phyloP scores from a whole-genome alignment of 2,888 invertebrate genomes.

The Agrotis exclamationis region DNA sequence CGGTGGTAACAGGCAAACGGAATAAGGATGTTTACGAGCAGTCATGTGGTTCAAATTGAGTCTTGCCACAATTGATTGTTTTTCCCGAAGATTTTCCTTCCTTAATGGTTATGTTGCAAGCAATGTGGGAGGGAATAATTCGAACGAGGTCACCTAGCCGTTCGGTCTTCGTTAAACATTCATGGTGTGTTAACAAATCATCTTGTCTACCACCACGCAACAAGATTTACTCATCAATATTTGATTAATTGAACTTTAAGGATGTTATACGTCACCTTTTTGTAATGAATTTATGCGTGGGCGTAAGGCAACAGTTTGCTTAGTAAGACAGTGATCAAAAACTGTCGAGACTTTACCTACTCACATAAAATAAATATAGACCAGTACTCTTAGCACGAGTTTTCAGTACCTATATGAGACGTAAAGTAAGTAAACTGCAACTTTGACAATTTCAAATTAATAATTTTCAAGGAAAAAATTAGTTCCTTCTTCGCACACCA shows the following conservation, averaged over 20 bases:
- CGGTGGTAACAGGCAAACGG: slow-evolving; percentile 15
- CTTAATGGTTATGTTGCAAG: slow-evolving; percentile 17
- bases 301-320: neutral
- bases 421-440: too few species aligned
- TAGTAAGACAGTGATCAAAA: slow-evolving; percentile 1
- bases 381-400: too few species aligned
- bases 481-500: too few species aligned
- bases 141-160: slow-evolving; percentile 24
- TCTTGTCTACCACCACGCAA: slow-evolving; percentile 16
- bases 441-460: too few species aligned
- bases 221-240: slow-evolving; percentile 25
- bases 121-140: slow-evolving; percentile 12
- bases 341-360: neutral
- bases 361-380: too few species aligned
- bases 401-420: too few species aligned
- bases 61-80: slow-evolving; percentile 23
- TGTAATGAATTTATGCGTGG: slow-evolving; percentile 10
- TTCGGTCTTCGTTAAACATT: slow-evolving; percentile 20
- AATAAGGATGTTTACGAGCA: slow-evolving; percentile 48
- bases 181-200: slow-evolving; percentile 30
- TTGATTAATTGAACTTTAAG: slow-evolving; percentile 27
- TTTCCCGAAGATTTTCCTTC: slow-evolving; percentile 54
- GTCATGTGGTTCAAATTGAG: slow-evolving; percentile 39
- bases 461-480: too few species aligned
- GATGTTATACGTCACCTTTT: slow-evolving; percentile 4